Evolutionary conservation across 1,140 invertebrate genomes (phyloP), one percentile per base, ranked within the genome.

Genomic region (Chironomus tepperi): DNA sequence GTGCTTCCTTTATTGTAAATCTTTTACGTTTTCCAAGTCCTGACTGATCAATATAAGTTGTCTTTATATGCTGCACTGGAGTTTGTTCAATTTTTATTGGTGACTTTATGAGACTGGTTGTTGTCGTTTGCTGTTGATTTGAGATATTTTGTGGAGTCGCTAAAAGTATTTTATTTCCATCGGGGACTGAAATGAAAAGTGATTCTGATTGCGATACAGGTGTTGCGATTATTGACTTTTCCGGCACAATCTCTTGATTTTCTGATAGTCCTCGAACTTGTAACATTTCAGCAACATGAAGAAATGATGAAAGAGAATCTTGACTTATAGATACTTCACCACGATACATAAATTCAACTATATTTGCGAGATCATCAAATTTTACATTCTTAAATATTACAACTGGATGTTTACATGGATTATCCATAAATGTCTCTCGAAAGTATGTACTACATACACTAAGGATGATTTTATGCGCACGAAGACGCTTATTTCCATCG

Each of bases 261-360:
- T 86, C 85, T 67, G 93, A 93, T 76, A 96, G 86, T 76, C 93
- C 94, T 83, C 94, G 92, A 77, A 96, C 92, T 84, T 95, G 91
- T 77, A 96, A 85, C 77, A 93, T 85, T 82, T 95, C 93, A 67
- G 94, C 94, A 75, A 93, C 95, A 79, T 92, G 89, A 76, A 97
- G 83, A 85, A 96, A 93, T 12, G 91, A 90, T 77, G 93, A 88
- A 78, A 96, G 83, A 79, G 95, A 93, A 76, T 93, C 92, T 81
- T 95, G 91, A 76, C 93, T 90, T 74, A 97, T 93, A 81, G 95
- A 95, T 8, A 96, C 94, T 84, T 96, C 93, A 74, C 94, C 94
- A 81, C 87, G 85, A 79, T 94, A 94, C 89, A 94, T 94, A 79
- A 94, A 94, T 80, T 93, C 89, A 19, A 95, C 86, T 74, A 95